A percentile compares a stretch with the other conserved stretches of the same genome.
Conservation (phyloP, 2,888 invertebrate genomes). For the Lepidochitona cinerea region DNA sequence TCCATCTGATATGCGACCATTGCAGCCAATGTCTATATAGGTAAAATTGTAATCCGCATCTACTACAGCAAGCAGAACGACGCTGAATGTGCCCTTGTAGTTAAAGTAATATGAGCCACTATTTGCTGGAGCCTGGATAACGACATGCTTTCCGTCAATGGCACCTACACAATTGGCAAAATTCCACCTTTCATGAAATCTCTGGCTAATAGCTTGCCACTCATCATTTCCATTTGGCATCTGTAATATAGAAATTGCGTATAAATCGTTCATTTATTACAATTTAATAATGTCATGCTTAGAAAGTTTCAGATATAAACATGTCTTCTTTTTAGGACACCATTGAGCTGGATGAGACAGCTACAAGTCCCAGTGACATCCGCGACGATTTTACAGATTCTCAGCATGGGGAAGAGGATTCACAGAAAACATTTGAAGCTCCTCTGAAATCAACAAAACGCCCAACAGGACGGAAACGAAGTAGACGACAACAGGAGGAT, state of each 20-base stretch:
- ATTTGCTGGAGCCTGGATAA: neutral
- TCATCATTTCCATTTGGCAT: neutral
- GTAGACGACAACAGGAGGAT: neutral
- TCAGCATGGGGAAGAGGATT: neutral
- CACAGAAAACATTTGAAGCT: neutral
- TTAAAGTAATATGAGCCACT: neutral
- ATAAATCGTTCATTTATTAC: neutral
- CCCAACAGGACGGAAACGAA: neutral
- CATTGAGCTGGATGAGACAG: neutral
- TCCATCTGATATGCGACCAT: conserved; percentile 10
- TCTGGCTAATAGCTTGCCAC: neutral
- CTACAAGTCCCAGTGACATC: neutral
- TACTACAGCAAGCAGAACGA: neutral
- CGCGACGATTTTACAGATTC: neutral
- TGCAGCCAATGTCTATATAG: neutral
- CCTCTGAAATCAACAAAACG: neutral
- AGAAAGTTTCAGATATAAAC: too few relatives aligned
- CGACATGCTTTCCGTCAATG: neutral
- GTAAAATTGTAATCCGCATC: neutral
- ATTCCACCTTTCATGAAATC: neutral
- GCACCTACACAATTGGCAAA: neutral
- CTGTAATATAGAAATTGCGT: neutral
- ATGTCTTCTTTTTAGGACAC: neutral
- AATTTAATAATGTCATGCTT: neutral
- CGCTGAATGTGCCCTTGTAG: neutral